Base-by-base conservation (phyloP, 2,888 invertebrate genomes). In the Dasypolia templi region DNA sequence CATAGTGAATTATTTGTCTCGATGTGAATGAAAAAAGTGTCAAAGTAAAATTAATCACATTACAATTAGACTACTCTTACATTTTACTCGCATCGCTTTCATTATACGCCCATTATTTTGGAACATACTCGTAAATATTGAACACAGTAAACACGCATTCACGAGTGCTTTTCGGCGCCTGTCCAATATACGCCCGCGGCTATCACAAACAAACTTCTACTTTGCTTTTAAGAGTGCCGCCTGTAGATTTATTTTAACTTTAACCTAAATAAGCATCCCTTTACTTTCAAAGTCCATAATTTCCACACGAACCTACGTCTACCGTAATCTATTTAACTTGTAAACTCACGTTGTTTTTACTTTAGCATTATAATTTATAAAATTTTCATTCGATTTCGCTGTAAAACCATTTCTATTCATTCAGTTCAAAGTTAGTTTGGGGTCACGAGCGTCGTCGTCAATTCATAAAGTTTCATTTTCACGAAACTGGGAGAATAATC, bases 161-260 rank as follows among this genome's bases (percentile, higher is more conserved):
- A 86, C 73, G 75, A 83, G 77, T 84, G 83, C 80, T 81, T 86
- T 81, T 81, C 77, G 79, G 74, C 53, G 67, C 65, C 75, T 77
- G 77, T 69, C 77, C 79, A 80, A 61, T 84, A 75, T 79, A 80
- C 70, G 83, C 82, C 79, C 70, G 77, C 75, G 86, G 88, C 87
- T 84, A 88, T 85, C 86, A 81, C 83, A 86, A 88, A 88, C 89
- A 86, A 87, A 87, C 85, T 88, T 74, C 65, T 90, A 90, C 91
- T 92, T 92, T 90, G 88, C 91, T 91, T 91, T 93, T 89, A 91
- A 90, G 88, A 89, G 87, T 82, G 71, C 85, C 87, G 72, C 86
- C 88, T 85, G 82, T 87, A 87, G 82, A 88, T 89, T 91, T 80
- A 81, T 85, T 81, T 82, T 88, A 90, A 91, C 89, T 89, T 91